Percentiles rank a stretch among this genome's conserved stretches.
Conservation (phyloP, 2,113 vertebrate species). For the Alaudala cheleensis region DNA sequence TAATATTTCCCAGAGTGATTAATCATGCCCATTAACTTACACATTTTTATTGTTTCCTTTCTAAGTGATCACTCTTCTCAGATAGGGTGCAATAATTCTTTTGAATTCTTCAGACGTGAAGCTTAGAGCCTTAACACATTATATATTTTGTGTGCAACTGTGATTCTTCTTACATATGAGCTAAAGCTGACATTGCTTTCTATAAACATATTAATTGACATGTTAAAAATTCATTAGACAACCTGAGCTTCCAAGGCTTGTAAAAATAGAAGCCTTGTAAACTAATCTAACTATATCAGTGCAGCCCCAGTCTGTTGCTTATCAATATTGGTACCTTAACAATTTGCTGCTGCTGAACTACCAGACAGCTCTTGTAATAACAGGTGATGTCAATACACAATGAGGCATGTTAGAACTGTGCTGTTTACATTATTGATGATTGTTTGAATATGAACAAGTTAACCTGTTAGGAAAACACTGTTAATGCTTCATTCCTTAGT, state of each 20-base stretch:
- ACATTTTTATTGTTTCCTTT: background rate
- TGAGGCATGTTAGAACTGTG: background rate
- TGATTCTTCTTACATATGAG: constrained; percentile 63
- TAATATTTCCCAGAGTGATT: background rate
- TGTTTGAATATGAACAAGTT: background rate
- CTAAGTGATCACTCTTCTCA: background rate
- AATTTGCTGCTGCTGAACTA: background rate
- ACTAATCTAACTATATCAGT: constrained; percentile 65
- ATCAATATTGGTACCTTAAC: constrained; percentile 10
- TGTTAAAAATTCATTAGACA: constrained; percentile 67
- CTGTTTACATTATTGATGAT: background rate
- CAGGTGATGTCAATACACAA: background rate
- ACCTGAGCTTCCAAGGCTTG: constrained; percentile 53
- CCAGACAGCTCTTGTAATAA: background rate
- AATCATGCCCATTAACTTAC: background rate
- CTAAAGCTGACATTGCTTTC: constrained; percentile 41
- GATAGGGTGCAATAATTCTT: background rate
- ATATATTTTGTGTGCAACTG: constrained; percentile 41
- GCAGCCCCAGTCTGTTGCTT: constrained; percentile 52
- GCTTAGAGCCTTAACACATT: background rate
- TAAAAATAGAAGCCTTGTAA: constrained; percentile 61
- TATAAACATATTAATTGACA: constrained; percentile 50
- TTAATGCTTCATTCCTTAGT: background rate
- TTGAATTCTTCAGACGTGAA: background rate
- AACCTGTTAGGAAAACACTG: background rate